Conservation (phyloP, 2,113 vertebrate genomes). For the Muscicapa adusta region DNA sequence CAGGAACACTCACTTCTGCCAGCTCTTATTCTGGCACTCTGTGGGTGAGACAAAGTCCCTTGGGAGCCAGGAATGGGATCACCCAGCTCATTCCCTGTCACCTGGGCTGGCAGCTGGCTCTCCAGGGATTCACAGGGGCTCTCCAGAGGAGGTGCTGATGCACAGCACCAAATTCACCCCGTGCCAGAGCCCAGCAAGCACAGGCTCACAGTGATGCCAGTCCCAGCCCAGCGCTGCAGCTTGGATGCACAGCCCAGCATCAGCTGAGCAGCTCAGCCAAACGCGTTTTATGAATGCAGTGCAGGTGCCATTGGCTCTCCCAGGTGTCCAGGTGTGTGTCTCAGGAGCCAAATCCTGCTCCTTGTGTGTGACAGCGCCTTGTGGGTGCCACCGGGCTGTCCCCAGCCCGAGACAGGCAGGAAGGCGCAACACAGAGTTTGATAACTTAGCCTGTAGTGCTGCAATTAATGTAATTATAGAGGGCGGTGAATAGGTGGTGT, state of each 20-base stretch:
- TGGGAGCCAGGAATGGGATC: background rate
- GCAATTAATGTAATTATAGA: background rate
- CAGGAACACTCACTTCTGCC: background rate
- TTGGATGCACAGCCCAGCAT: too few species aligned
- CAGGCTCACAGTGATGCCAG: accelerated
- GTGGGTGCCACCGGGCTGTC: accelerated
- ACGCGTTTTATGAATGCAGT: accelerated
- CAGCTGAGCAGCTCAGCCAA: background rate
- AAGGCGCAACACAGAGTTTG: too few species aligned
- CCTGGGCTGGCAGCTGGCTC: background rate
- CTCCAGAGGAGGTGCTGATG: background rate
- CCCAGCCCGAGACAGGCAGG: background rate
- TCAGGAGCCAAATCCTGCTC: accelerated
- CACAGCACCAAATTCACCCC: accelerated
- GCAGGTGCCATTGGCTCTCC: accelerated
- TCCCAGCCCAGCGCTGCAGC: background rate
- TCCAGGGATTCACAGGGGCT: background rate
- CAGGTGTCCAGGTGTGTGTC: accelerated
- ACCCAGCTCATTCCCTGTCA: accelerated
- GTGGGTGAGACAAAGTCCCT: background rate
- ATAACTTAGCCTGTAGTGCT: background rate
- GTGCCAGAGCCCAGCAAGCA: accelerated
- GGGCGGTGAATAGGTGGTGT: accelerated
- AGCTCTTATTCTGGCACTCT: background rate
- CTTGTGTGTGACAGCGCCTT: accelerated